Evolutionary conservation across 1,140 invertebrate genomes (phyloP).

Genomic region (Fopius arisanus): DNA sequence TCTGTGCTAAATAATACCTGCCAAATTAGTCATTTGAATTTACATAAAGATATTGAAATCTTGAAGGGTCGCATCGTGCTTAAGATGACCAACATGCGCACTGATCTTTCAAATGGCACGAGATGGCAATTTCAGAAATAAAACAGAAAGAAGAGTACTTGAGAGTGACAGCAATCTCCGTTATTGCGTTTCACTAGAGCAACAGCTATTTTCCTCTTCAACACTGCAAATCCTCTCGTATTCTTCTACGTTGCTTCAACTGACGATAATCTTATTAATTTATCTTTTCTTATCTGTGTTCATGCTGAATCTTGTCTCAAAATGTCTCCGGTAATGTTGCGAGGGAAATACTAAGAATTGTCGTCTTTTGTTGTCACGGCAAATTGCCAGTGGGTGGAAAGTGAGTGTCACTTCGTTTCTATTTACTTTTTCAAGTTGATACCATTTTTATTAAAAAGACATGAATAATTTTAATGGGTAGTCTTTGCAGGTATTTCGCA

Average conservation of each 20-base stretch:
- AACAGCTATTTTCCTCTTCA: neutral
- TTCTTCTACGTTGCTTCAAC: neutral
- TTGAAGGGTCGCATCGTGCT: neutral
- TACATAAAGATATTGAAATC: constrained; percentile 1
- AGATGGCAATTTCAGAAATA: neutral
- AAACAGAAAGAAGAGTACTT: neutral
- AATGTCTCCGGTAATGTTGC: neutral
- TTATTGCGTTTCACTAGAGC: constrained; percentile 6
- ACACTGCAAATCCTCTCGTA: neutral
- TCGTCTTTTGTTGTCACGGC: neutral
- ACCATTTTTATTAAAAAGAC: neutral
- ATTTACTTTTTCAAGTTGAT: neutral
- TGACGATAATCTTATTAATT: neutral
- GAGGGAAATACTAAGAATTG: neutral
- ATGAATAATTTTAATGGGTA: neutral
- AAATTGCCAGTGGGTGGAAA: neutral
- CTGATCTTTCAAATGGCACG: neutral
- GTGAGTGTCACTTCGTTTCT: neutral
- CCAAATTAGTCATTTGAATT: neutral
- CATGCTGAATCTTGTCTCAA: neutral
- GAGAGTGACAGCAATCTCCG: constrained; percentile 3
- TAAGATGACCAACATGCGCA: neutral
- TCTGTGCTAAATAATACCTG: neutral
- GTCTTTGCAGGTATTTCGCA: too few species aligned
- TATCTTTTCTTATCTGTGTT: neutral